Evolutionary conservation across 2,797 vertebrate genomes (phyloP), one percentile per base, ranked within the genome.

Genomic region (Hipposideros larvatus): DNA sequence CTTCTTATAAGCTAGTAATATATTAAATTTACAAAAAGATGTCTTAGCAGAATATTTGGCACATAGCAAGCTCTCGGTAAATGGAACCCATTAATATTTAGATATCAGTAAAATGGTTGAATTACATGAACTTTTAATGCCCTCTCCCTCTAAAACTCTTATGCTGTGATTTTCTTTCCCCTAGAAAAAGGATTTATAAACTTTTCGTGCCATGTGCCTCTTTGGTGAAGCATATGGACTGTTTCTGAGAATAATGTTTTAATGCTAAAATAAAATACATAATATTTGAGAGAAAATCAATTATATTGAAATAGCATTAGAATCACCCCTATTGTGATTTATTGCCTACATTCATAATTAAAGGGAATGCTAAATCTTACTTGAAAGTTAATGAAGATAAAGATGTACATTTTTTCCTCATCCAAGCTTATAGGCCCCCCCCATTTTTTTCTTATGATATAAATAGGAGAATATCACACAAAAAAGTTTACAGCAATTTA

Each of bases 321-420:
- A 79, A n/a, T 94, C 59, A 82, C n/a, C 24, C 7, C 31, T 66
- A 0, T 26, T 87, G 14, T 86, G 18, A 7, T 77, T 82, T 94
- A 75, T 48, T 90, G 13, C 66, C 73, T 53, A 2, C 19, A 75
- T 78, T 92, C 26, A 83, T 78, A 77, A 86, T 48, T 94, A 16
- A 91, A 95, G 24, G 37, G 43, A 91, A 91, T 92, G 51, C 46
- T 71, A 73, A 94, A 70, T 95, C 78, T 91, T 57, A 74, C 70
- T 92, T 73, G 84, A 9, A 92, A 37, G 13, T 77, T 90, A 94
- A 53, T 80, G 82, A 91, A 75, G 34, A 74, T 82, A n/a, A 91
- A 90, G 21, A 73, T 78, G n/a, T 43, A 71, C 63, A 41, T 93
- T 91, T 71, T 88, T 53, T 9, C 15, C 13, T 78, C 57, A 85